phyloP scores from a whole-genome alignment of 1,140 invertebrate species.

The Zeugodacus cucurbitae region DNA sequence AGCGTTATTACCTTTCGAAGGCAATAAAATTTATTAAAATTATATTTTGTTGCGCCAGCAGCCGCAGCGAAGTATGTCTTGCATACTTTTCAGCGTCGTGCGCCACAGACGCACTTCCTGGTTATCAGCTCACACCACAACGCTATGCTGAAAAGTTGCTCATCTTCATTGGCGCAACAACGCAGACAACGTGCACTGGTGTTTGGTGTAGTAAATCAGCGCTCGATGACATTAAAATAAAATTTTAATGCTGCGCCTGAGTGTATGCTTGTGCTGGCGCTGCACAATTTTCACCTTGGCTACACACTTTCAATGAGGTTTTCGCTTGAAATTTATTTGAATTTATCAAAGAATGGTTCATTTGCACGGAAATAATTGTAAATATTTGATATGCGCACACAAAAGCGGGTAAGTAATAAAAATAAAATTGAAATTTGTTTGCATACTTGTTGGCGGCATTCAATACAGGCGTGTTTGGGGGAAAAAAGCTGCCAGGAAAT shows the following conservation, averaged over 20 bases:
- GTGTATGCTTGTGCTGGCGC: conserved; percentile 25
- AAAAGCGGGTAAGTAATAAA: neutral
- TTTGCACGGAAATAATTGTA: conserved; percentile 42
- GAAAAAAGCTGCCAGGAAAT: neutral
- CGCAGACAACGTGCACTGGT: neutral
- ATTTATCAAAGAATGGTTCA: conserved; percentile 25
- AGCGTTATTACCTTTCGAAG: conserved; percentile 49
- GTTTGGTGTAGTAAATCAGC: conserved; percentile 58
- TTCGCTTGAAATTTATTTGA: conserved; percentile 32
- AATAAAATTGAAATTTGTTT: conserved; percentile 43
- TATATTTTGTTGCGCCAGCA: conserved; percentile 48
- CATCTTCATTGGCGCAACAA: neutral
- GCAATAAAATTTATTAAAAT: conserved; percentile 66
- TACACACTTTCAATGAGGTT: conserved; percentile 47
- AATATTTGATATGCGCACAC: conserved; percentile 40
- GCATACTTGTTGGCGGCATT: conserved; percentile 13
- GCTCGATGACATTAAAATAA: conserved; percentile 66
- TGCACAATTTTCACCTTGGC: conserved; percentile 62
- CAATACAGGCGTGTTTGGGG: neutral
- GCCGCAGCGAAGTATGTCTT: neutral
- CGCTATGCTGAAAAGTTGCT: neutral
- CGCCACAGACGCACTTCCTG: neutral
- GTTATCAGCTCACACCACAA: conserved; percentile 15
- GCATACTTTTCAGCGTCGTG: neutral
- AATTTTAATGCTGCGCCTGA: conserved; percentile 60